A percentile compares a stretch with the other conserved stretches of the same genome.
Conservation (phyloP, 2,113 vertebrate genomes). For the Platichthys stellatus region DNA sequence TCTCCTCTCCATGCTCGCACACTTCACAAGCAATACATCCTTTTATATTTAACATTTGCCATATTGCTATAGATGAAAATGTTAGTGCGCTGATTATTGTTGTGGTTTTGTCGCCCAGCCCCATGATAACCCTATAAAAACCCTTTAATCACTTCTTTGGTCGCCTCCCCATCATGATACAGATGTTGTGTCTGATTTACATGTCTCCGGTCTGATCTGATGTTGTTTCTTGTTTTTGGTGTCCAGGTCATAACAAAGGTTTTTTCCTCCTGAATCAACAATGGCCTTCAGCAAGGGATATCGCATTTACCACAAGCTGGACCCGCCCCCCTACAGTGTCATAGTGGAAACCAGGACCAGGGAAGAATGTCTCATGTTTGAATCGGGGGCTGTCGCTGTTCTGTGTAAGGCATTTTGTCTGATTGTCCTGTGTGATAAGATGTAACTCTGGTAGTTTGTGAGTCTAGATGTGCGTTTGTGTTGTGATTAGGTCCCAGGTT, state of each 20-base stretch:
- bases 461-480: too few relatives aligned
- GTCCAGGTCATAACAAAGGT: slow-evolving; percentile 58
- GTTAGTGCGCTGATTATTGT: too few relatives aligned
- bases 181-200: background rate
- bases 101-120: too few relatives aligned
- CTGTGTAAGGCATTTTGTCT: slow-evolving; percentile 87
- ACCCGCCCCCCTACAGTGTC: slow-evolving; percentile 94
- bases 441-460: background rate
- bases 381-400: slow-evolving; percentile 95
- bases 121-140: background rate
- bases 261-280: slow-evolving; percentile 59
- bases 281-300: slow-evolving; percentile 99
- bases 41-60: too few relatives aligned
- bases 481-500: too few relatives aligned
- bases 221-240: slow-evolving; percentile 1
- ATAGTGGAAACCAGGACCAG: slow-evolving; percentile 92
- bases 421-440: slow-evolving; percentile 5
- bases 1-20: too few relatives aligned
- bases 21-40: too few relatives aligned
- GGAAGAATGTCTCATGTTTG: slow-evolving; percentile 97
- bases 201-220: background rate
- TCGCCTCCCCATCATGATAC: background rate
- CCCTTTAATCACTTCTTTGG: background rate
- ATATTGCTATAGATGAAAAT: too few relatives aligned
- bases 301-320: slow-evolving; percentile 96